These are phyloP conservation scores for Lithobates sylvaticus DNA, from an alignment of 2,797 vertebrate species.

Conservation along the genomic window DNA sequence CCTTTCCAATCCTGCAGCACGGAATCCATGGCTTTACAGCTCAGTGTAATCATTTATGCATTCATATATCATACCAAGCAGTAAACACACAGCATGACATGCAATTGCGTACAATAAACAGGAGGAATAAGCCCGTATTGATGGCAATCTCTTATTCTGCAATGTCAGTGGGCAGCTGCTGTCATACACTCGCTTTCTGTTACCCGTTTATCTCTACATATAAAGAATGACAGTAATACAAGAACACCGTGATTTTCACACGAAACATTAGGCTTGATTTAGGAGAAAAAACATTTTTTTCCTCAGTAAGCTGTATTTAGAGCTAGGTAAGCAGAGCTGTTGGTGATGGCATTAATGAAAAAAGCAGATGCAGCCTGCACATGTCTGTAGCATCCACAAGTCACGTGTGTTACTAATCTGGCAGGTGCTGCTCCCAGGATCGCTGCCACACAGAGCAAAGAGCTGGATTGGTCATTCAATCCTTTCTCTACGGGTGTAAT, in stretches of 20 bases:
- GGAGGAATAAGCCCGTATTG: not conserved
- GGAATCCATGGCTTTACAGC: not conserved
- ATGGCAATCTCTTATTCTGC: not conserved
- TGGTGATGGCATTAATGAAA: conserved; percentile 21
- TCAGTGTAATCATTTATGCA: not conserved
- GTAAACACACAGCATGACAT: not conserved
- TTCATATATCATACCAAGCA: not conserved
- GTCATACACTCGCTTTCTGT: not conserved
- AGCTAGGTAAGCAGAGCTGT: conserved; percentile 14
- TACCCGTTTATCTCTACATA: not conserved
- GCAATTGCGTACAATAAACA: not conserved
- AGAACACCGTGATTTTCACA: not conserved
- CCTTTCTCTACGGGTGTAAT: not conserved
- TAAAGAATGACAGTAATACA: not conserved
- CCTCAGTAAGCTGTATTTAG: conserved; percentile 27
- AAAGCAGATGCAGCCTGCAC: conserved; percentile 45
- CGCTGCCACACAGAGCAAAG: not conserved
- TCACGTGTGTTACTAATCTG: conserved; percentile 40
- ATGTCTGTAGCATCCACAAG: conserved; percentile 35
- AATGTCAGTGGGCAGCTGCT: not conserved
- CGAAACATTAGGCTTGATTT: conserved; percentile 8
- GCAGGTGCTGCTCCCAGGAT: conserved; percentile 23
- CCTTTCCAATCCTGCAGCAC: not conserved
- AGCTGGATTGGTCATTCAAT: not conserved
- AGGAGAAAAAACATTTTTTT: not conserved